Conservation (phyloP, 2,888 invertebrate genomes). For the Dicranocentrus wangi region DNA sequence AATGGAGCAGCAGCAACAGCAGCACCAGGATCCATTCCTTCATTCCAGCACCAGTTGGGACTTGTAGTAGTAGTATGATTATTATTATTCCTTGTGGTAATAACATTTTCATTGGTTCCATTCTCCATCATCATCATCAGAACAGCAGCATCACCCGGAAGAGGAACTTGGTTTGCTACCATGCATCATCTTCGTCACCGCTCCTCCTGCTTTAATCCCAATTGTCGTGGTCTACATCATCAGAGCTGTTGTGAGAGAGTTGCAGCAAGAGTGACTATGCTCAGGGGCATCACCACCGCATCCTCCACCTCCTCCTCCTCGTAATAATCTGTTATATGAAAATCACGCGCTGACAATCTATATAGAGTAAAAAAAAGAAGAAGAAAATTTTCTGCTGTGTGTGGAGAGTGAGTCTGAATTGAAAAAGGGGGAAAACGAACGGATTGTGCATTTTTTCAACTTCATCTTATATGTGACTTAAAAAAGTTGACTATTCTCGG, state of each 20-base stretch:
- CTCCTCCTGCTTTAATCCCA: conserved; percentile 43
- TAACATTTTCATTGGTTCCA: conserved; percentile 46
- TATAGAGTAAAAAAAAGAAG: too few species aligned
- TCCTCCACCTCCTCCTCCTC: not conserved
- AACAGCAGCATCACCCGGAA: conserved; percentile 52
- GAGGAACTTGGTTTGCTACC: conserved; percentile 62
- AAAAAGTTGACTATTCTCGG: too few species aligned
- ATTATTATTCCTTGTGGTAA: conserved; percentile 33
- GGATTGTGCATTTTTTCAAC: too few species aligned
- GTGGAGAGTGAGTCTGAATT: too few species aligned
- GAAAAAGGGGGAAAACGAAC: too few species aligned
- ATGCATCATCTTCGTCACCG: conserved; percentile 59
- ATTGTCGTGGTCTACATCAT: conserved; percentile 43
- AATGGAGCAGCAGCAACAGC: conserved; percentile 32
- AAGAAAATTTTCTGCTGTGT: too few species aligned
- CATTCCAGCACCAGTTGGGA: conserved; percentile 58
- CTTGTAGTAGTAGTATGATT: conserved; percentile 42
- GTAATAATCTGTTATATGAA: too few species aligned
- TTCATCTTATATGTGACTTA: too few species aligned
- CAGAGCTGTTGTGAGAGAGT: too few species aligned
- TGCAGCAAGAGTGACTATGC: too few species aligned
- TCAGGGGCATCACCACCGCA: too few species aligned
- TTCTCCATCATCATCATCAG: conserved; percentile 34
- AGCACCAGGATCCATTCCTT: conserved; percentile 60
- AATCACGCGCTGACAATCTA: too few species aligned